Base-by-base conservation (phyloP, 1,140 invertebrate species). In the Scaptomyza pallida region DNA sequence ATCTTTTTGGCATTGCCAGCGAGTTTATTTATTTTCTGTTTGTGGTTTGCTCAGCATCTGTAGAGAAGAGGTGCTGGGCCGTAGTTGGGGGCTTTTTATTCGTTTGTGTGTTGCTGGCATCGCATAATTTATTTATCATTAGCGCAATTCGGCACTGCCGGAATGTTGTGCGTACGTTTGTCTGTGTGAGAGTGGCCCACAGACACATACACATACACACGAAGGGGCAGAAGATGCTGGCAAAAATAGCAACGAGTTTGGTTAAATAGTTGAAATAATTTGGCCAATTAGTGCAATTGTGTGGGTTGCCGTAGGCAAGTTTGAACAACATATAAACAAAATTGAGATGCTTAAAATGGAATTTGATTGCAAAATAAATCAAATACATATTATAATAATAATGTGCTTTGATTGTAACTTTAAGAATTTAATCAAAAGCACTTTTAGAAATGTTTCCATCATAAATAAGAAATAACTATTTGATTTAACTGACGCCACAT, bases 81-180 rank as follows among this genome's bases (percentile, higher is more conserved):
- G 35, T 23, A 13, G 19, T 8, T 9, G 26, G 8, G 6, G 26
- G 26, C n/a, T n/a, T 9, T 9, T 30, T 8, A 55, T 40, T 69
- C 57, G 63, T 72, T 80, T 86, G 75, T 77, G 45, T 79, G 77
- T 62, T 71, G 77, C 61, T 74, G 81, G 81, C 72, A 83, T 76
- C 73, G 78, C 73, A 85, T 85, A 81, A 85, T 85, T 85, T 85
- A 88, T 85, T 85, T 85, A 88, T 85, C 81, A 86, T 85, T 85
- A 88, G 81, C 82, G 85, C 65, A 85, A 85, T 85, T 85, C 80
- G 82, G 77, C 73, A 74, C 64, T 56, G 65, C 47, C 40, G 73
- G 71, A 78, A 83, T 83, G 61, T 48, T 69, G 35, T 51, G 43
- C 41, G 30, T 51, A 16, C 48, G 21, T 37, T n/a, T 37, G 33